Conservation (phyloP, 2,113 vertebrate genomes). For the Montifringilla adamsi region DNA sequence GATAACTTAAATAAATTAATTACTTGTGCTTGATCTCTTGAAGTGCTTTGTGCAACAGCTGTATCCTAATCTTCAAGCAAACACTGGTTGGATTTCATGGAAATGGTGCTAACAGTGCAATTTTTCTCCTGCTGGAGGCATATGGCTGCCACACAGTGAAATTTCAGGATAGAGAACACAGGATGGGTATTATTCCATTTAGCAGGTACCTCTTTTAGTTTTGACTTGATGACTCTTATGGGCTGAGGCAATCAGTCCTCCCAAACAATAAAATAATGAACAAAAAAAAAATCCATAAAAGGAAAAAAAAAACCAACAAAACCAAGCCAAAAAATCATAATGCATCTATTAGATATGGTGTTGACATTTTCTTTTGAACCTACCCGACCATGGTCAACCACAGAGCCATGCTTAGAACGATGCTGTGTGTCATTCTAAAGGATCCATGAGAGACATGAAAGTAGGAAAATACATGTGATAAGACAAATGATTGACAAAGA, state of each 20-base stretch:
- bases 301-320: background rate
- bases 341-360: background rate
- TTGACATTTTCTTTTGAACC: constrained; percentile 67
- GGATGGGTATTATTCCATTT: background rate
- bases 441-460: constrained; percentile 65
- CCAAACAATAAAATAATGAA: background rate
- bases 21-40: background rate
- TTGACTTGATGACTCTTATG: background rate
- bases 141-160: background rate
- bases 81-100: background rate
- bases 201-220: background rate
- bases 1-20: background rate
- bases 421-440: constrained; percentile 73
- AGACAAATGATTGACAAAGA: constrained; percentile 16
- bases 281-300: background rate
- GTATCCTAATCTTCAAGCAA: background rate
- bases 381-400: constrained; percentile 87
- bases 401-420: constrained; percentile 78
- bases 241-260: background rate
- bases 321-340: background rate
- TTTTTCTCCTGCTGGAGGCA: background rate
- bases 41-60: background rate
- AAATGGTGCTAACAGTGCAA: background rate
- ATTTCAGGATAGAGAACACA: background rate
- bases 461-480: constrained; percentile 41